Base-by-base conservation (phyloP, 37 sponge, comb jelly and placozoan species). In the Dysidea cf. avara region DNA sequence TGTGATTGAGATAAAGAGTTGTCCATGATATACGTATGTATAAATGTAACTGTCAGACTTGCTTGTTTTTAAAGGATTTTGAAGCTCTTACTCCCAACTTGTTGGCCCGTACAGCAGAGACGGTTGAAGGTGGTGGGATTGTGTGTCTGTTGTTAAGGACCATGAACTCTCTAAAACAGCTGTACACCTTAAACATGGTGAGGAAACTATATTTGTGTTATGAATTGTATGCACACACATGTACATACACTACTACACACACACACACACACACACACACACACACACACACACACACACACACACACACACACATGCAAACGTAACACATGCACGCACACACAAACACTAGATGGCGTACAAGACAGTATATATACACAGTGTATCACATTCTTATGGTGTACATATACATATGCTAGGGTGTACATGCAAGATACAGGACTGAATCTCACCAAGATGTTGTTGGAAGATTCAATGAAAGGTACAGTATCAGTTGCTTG, bases 11-110 rank as follows among this genome's bases (percentile, higher is more conserved):
- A n/a, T n/a, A n/a, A n/a, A n/a, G n/a, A n/a, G n/a, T n/a, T n/a
- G n/a, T n/a, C n/a, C 13, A 13, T 60, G 62, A 14, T 22, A 21
- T 21, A 20, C 11, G 61, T 22, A 24, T 12, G 21, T 21, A 20
- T 59, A 12, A 16, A 11, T 34, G 66, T 64, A 64, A 13, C 12
- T 29, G 13, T 64, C 21, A 11, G n/a, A n/a, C n/a, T n/a, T n/a
- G n/a, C n/a, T 69, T 1, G 5, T 6, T 46, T 11, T 48, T 66
- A n/a, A 71, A 97, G 87, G 99, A 97, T 56, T 97, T 94, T 64
- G 99, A 97, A 60, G 99, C 99, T 2, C 74, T 97, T 22, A 97
- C 99, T 53, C 99, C 99, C 16, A 97, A 97, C 73, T 64, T 97
- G 53, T 68, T 97, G 18, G 99, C 94, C 11, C 65, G 99, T n/a